A percentile compares a stretch with the other conserved stretches of the same genome.
Evolutionary conservation across 2,113 vertebrate genomes (phyloP).

Genomic region (Motacilla alba): DNA sequence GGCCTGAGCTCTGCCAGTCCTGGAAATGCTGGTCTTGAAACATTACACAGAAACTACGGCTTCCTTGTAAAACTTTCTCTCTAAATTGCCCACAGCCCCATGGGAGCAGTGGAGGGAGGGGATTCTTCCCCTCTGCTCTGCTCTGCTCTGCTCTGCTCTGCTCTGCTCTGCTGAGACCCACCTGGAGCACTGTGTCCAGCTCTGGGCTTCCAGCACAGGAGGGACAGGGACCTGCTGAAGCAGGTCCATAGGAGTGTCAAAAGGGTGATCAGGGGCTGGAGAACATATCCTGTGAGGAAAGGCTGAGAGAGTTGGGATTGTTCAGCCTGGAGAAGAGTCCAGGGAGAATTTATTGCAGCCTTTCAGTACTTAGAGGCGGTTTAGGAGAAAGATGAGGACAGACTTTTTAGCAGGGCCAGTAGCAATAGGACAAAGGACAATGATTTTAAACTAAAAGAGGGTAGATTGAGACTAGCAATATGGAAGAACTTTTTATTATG

Average conservation of each 20-base stretch:
- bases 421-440: background rate
- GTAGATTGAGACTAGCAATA: background rate
- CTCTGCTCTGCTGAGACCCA: background rate
- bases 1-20: background rate
- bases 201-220: background rate
- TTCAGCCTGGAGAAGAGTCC: background rate
- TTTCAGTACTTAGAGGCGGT: background rate
- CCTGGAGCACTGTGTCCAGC: background rate
- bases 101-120: background rate
- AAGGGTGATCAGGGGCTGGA: background rate
- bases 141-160: background rate
- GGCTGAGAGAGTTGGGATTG: background rate
- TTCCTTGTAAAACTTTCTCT: background rate
- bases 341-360: background rate
- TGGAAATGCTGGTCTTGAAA: background rate
- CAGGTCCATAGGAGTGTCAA: accelerated
- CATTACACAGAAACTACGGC: background rate
- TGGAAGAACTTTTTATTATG: background rate
- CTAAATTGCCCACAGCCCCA: accelerated
- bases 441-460: background rate
- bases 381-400: background rate
- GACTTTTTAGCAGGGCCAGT: background rate
- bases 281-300: background rate
- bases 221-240: background rate
- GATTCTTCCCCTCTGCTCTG: background rate